phyloP scores from a whole-genome alignment of 2,113 vertebrate genomes.

The Cranoglanis bouderius region DNA sequence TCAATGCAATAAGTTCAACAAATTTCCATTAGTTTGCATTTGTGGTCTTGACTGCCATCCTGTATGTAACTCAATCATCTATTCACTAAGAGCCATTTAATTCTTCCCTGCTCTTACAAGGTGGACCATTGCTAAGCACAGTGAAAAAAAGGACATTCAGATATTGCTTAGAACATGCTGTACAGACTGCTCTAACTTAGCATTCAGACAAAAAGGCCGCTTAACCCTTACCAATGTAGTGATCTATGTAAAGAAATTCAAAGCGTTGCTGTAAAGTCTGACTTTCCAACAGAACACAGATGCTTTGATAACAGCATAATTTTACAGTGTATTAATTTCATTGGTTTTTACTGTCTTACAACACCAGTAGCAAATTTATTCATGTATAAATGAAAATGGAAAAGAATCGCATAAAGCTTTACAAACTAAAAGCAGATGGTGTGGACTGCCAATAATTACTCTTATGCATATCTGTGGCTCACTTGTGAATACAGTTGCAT shows the following conservation, averaged over 20 bases:
- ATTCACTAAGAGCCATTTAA: not conserved
- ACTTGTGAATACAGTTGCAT: not conserved
- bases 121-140: not conserved
- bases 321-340: constrained; percentile 15
- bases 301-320: not conserved
- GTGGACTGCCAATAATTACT: not conserved
- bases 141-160: not conserved
- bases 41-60: not conserved
- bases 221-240: not conserved
- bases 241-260: constrained; percentile 1
- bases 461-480: not conserved
- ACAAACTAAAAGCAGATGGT: not conserved
- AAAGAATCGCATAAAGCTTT: not conserved
- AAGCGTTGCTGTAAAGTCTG: not conserved
- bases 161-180: not conserved
- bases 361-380: not conserved
- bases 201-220: not conserved
- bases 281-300: not conserved
- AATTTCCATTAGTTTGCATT: constrained; percentile 31
- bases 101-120: not conserved
- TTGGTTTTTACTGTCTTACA: not conserved
- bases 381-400: not conserved
- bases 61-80: not conserved
- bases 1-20: constrained; percentile 42
- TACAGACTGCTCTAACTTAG: not conserved